phyloP scores from a whole-genome alignment of 2,797 vertebrate species.

The Pygocentrus nattereri region DNA sequence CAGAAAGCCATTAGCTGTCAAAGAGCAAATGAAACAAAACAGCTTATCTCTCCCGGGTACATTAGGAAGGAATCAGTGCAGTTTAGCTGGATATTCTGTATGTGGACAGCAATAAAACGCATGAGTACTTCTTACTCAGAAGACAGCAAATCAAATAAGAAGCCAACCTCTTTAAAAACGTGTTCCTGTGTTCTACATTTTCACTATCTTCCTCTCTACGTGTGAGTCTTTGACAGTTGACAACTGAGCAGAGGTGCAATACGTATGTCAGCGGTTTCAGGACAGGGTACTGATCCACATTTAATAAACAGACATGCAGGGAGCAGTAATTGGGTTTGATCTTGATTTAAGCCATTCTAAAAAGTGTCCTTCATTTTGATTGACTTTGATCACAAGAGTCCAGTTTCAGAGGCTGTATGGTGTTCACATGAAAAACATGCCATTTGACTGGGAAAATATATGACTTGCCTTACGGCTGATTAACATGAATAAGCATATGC shows the following conservation, averaged over 20 bases:
- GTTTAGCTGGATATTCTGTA: conserved; percentile 51
- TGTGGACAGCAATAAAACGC: conserved; percentile 20
- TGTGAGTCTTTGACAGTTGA: conserved; percentile 22
- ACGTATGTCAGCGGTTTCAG: conserved; percentile 25
- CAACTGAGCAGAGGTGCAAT: conserved; percentile 2
- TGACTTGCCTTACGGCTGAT: no score
- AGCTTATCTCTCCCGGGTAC: conserved; percentile 50
- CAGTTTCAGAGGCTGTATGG: conserved; percentile 62
- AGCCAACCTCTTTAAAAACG: background rate
- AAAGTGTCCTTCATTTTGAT: conserved; percentile 50
- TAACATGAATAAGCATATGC: no score
- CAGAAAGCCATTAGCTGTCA: conserved; percentile 67
- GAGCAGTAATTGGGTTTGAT: conserved; percentile 73
- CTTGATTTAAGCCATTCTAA: conserved; percentile 67
- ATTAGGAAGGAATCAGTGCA: conserved; percentile 42
- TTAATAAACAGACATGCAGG: conserved; percentile 67
- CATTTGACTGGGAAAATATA: conserved; percentile 57
- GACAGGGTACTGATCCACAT: conserved; percentile 62
- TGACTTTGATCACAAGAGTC: conserved; percentile 56
- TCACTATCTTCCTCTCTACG: background rate
- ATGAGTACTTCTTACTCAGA: conserved; percentile 16
- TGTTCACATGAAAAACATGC: conserved; percentile 67
- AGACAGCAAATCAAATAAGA: background rate
- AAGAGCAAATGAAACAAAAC: conserved; percentile 64
- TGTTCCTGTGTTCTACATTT: conserved; percentile 1